Evolutionary conservation across 1,140 invertebrate species (phyloP), one percentile per base, ranked within the genome.

Genomic region (Lepidurus apus): DNA sequence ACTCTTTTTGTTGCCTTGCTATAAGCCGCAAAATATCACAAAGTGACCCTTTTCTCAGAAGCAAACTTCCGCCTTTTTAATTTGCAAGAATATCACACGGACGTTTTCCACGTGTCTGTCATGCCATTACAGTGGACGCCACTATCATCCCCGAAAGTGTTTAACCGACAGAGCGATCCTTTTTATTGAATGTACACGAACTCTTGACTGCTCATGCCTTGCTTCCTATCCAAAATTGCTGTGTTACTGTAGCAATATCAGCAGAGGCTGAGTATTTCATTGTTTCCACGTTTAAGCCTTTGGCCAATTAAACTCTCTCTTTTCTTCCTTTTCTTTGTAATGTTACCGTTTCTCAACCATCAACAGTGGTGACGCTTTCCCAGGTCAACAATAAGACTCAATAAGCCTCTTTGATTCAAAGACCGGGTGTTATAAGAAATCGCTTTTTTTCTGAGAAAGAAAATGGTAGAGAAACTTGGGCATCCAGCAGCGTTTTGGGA

Each of bases 271-370:
- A 65, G 21, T 21, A 65, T 65, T 65, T 65, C 17, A n/a, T 17
- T 65, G 17, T 65, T 13, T 17, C 6, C 17, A 17, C n/a, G 7
- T 13, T 65, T 65, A 65, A 65, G 53, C 53, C 53, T 65, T 65
- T 65, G 53, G 53, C 53, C 21, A 65, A 21, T 5, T 21, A 13
- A 65, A 65, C 53, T 65, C 53, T 65, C 53, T 65, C 53, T 65
- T 21, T 65, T 17, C 53, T 17, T 65, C n/a, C 53, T 65, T 65
- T 65, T 17, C 53, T 65, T 21, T n/a, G 13, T 21, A 65, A 21
- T 65, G 53, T 65, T 65, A 65, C 53, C 53, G 53, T 65, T 65
- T 65, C 53, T 65, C 53, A 65, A 65, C 53, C 53, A 65, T 65
- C 7, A 65, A 65, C 17, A 65, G 17, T 65, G 17, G 53, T 21